Evolutionary conservation across 2,113 vertebrate species (phyloP).

Genomic region (Lycaon pictus): DNA sequence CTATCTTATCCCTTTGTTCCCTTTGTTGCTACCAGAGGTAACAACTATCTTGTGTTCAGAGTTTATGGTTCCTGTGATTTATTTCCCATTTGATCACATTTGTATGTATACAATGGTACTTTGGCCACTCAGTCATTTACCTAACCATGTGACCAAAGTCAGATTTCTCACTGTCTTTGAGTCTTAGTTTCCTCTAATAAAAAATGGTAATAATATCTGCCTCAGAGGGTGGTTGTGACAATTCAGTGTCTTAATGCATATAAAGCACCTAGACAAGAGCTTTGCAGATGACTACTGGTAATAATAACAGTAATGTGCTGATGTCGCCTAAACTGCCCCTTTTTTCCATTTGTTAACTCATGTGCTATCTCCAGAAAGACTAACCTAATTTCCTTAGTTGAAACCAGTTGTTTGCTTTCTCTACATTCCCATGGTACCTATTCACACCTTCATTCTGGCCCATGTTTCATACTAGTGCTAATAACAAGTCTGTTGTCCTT

Average conservation of each 20-base stretch:
- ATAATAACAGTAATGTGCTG: not conserved
- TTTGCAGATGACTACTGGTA: not conserved
- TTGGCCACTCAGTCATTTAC: not conserved
- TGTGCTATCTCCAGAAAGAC: not conserved
- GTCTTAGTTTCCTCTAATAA: not conserved
- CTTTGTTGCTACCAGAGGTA: not conserved
- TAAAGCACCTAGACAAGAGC: not conserved
- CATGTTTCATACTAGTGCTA: not conserved
- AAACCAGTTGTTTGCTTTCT: not conserved
- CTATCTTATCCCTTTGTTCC: not conserved
- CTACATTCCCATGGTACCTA: not conserved
- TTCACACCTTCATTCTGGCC: not conserved
- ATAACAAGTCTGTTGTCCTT: not conserved
- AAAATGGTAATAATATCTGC: not conserved
- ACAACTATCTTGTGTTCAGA: not conserved
- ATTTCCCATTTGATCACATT: not conserved
- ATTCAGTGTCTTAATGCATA: not conserved
- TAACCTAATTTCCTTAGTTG: not conserved
- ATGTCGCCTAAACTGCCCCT: not conserved
- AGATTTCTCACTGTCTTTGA: not conserved
- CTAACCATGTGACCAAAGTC: not conserved
- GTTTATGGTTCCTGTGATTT: not conserved
- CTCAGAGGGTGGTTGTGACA: not conserved
- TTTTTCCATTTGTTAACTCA: not conserved
- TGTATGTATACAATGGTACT: not conserved